These are phyloP conservation scores for Agrenia bidenticulata DNA, from an alignment of 2,888 invertebrate genomes.

Conservation along the genomic window DNA sequence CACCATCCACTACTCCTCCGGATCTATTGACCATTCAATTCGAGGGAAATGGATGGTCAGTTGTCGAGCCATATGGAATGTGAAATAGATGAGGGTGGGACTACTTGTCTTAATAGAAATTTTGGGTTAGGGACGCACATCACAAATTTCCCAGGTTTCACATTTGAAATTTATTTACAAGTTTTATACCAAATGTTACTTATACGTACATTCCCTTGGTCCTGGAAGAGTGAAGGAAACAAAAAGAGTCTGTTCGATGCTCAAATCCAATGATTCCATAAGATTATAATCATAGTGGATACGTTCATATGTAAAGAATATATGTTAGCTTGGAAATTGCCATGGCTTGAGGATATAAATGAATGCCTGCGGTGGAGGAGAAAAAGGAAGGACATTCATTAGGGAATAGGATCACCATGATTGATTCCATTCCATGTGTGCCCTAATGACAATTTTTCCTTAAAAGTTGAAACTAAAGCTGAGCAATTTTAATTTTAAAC, in stretches of 20 bases:
- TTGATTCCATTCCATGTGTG: slow-evolving; percentile 53
- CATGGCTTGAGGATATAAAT: too few species aligned
- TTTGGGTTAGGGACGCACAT: not conserved
- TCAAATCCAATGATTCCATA: too few species aligned
- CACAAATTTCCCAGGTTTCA: not conserved
- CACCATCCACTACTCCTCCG: too few species aligned
- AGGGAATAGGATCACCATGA: slow-evolving; percentile 42
- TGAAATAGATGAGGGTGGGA: not conserved
- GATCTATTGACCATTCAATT: too few species aligned
- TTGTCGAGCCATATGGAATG: not conserved
- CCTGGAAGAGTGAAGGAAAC: too few species aligned
- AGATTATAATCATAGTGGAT: too few species aligned
- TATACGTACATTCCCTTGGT: too few species aligned
- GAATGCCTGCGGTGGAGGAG: not conserved
- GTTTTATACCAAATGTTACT: not conserved
- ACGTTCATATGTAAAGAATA: too few species aligned
- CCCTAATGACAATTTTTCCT: slow-evolving; percentile 51
- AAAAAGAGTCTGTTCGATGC: too few species aligned
- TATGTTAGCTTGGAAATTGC: too few species aligned
- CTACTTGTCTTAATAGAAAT: not conserved
- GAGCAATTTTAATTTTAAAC: slow-evolving; percentile 37
- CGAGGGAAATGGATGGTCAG: not conserved
- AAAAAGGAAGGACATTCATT: slow-evolving; percentile 36
- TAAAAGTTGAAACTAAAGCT: slow-evolving; percentile 33
- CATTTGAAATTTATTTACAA: not conserved